Conservation (phyloP, 2,797 vertebrate species). For the Megaceryle alcyon region DNA sequence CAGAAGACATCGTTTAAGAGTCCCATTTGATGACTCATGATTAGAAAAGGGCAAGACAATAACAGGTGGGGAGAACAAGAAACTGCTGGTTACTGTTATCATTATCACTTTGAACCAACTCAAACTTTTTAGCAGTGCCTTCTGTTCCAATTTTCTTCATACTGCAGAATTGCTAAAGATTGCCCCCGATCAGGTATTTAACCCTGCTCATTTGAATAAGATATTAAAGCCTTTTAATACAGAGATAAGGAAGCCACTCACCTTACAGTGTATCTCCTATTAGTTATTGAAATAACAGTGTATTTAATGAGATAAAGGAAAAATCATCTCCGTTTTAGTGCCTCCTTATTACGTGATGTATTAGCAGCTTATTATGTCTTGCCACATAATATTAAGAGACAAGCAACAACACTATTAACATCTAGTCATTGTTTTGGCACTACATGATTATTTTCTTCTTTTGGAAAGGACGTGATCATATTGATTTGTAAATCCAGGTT, state of each 20-base stretch:
- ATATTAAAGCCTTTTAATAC: neutral
- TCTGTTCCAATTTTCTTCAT: neutral
- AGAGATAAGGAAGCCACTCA: neutral
- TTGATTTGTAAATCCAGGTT: conserved; percentile 3
- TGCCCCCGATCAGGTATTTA: neutral
- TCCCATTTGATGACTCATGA: neutral
- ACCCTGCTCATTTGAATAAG: neutral
- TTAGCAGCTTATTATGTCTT: neutral
- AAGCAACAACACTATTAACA: neutral
- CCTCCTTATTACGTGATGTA: neutral
- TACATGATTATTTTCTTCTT: conserved; percentile 22
- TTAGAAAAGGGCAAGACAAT: neutral
- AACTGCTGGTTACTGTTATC: neutral
- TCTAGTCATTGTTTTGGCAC: neutral
- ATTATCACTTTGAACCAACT: neutral
- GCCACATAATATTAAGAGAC: neutral
- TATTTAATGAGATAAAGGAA: neutral
- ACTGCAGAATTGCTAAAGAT: neutral
- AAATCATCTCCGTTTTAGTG: neutral
- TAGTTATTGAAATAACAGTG: neutral
- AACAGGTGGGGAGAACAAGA: neutral
- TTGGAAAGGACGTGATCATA: conserved; percentile 27
- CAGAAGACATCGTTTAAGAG: neutral
- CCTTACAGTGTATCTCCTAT: neutral
- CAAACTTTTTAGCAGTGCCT: neutral